Evolutionary conservation across 2,797 vertebrate species (phyloP), one percentile per base, ranked within the genome.

Genomic region (Parauchenoglanis punctatus): DNA sequence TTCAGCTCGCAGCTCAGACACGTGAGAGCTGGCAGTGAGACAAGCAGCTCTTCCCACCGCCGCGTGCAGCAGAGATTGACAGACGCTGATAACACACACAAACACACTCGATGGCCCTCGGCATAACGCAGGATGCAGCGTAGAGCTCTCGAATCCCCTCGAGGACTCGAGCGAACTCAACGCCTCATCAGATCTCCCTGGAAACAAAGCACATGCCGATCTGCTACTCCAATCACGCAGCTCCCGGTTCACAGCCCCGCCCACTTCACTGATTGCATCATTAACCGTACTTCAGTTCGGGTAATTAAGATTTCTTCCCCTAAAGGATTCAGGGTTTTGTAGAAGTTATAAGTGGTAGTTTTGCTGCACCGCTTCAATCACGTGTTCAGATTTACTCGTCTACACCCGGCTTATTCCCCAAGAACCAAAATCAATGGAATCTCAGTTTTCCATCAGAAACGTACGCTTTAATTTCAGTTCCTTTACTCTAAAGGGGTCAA

Each of bases 1-100:
- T 91, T 90, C 83, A 85, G 25, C 81, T 87, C 75, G 12, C 46
- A 23, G 35, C 56, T 73, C 52, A 49, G 54, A 85, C 68, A 68
- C 7, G 65, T n/a, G n/a, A 65, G 31, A 83, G 81, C 44, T 31
- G 28, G 20, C 23, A 3, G 58, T 54, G 63, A 89, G 82, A 28
- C 58, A 67, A 89, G 80, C 67, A 73, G 59, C 58, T 70, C 76
- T 83, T 46, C 67, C 46, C n/a, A 12, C 44, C 35, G 52, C n/a
- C 20, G 12, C 59, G 23, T 28, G 80, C 84, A 63, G n/a, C 58
- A 70, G 11, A 84, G 82, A 67, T 67, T 83, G 87, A 84, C 3
- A 31, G 87, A 52, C 2, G 44, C 76, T 86, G 72, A 83, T 86
- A 63, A 81, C 76, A 67, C 58, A 81, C 80, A 86, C 68, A 84